Percentiles rank a stretch among this genome's conserved stretches.
phyloP scores from a whole-genome alignment of 1,140 invertebrate species.

The Microplitis demolitor region DNA sequence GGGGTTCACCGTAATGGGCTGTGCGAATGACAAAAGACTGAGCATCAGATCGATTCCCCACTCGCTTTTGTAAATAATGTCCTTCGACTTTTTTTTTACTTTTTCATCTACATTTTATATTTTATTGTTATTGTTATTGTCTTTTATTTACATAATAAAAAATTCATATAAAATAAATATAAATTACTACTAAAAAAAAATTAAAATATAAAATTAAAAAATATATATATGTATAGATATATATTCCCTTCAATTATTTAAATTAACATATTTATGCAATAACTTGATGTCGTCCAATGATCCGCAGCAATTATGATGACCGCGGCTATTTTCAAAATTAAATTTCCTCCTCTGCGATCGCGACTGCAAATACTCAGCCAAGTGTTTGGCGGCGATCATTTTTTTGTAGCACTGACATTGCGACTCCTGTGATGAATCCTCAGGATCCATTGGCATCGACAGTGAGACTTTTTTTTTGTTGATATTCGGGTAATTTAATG shows the following conservation, averaged over 20 bases:
- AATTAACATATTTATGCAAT: not conserved
- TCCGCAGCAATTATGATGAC: not conserved
- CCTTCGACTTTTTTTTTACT: constrained; percentile 1
- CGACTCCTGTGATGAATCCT: not conserved
- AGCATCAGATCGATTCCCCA: constrained; percentile 15
- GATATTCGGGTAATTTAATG: no score
- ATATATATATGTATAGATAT: not conserved
- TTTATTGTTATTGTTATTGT: not conserved
- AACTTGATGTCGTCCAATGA: no score
- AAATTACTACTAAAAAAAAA: not conserved
- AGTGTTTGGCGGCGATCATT: constrained; percentile 4
- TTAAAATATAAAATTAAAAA: not conserved
- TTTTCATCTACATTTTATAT: not conserved
- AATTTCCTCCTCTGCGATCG: not conserved
- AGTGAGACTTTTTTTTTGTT: no score
- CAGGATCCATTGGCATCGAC: not conserved
- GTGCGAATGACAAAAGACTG: constrained; percentile 25
- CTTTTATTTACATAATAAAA: no score
- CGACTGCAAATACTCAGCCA: not conserved
- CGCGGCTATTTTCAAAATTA: not conserved
- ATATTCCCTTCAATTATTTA: not conserved
- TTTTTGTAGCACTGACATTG: not conserved
- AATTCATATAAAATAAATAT: no score
- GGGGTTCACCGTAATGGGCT: constrained; percentile 23
- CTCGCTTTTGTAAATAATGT: not conserved